Evolutionary conservation across 2,113 vertebrate genomes (phyloP), one percentile per base, ranked within the genome.

Genomic region (Hemichromis elongatus): DNA sequence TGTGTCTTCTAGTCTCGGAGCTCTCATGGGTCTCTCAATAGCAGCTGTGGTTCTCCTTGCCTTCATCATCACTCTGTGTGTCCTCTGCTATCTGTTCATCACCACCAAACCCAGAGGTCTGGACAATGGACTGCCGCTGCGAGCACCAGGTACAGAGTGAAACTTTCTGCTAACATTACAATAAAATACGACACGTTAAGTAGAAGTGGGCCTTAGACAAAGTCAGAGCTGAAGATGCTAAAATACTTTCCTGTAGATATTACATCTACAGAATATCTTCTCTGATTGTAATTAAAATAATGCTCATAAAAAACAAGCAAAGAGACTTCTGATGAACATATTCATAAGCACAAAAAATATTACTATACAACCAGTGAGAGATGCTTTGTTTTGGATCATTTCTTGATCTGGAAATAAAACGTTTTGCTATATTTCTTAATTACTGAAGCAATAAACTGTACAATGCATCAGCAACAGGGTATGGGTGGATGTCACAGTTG

Each of bases 1-100:
- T 94, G 37, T 94, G 33, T 83, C 40, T 93, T 85, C 16, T 84
- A 98, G 98, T 77, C 88, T 98, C 6, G 97, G 98, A 30, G 97
- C 98, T 3, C 96, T 98, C 0, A 95, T 98, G 86, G 97, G 97
- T 83, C 96, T 98, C 81, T 98, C 97, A 2, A 94, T 98, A 59
- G 98, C 98, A 91, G 98, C 97, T 0, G 95, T 97, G 86, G 97
- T 98, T 68, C 96, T 98, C 42, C 95, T 98, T 66, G 97, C 97
- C 87, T 98, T 98, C 91, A 92, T 98, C 92, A 94, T 98, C 95
- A 98, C 97, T 0, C 93, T 97, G 26, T 98, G 96, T 90, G 97
- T 98, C 82, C 97, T 98, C 61, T 98, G 98, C 89, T 98, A 97
- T 59, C 94, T 99, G 84, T 98, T 98, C 93, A 96, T 98, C 94